A percentile compares a stretch with the other conserved stretches of the same genome.
phyloP scores from a whole-genome alignment of 2,888 invertebrate genomes.

The Stramonita haemastoma region DNA sequence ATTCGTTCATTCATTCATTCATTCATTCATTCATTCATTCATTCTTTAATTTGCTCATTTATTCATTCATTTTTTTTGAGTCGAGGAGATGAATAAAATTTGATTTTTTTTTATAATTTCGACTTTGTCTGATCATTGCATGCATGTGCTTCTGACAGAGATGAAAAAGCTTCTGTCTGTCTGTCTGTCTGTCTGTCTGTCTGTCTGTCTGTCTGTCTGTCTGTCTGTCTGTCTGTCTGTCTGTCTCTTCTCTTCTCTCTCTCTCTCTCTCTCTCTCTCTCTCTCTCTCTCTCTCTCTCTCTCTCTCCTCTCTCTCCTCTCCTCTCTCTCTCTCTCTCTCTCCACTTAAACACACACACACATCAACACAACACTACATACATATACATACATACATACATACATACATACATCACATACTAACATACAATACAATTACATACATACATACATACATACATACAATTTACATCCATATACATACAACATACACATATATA shows the following conservation, averaged over 20 bases:
- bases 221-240: background rate
- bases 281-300: background rate
- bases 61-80: too few relatives aligned
- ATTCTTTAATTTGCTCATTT: too few relatives aligned
- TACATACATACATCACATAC: constrained; percentile 22
- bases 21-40: too few relatives aligned
- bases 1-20: too few relatives aligned
- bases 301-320: constrained; percentile 5
- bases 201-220: constrained; percentile 20
- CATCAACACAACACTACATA: constrained; percentile 6
- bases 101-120: too few relatives aligned
- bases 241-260: constrained; percentile 20
- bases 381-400: constrained; percentile 14
- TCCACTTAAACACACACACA: constrained; percentile 10
- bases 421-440: too few relatives aligned
- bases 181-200: constrained; percentile 22
- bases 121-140: too few relatives aligned
- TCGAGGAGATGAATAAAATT: too few relatives aligned
- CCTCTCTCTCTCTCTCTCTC: background rate
- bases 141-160: too few relatives aligned
- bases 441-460: too few relatives aligned
- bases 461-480: too few relatives aligned
- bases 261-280: constrained; percentile 30
- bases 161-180: background rate
- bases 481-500: too few relatives aligned